phyloP scores from a whole-genome alignment of 2,888 invertebrate species.

The Belgica antarctica region DNA sequence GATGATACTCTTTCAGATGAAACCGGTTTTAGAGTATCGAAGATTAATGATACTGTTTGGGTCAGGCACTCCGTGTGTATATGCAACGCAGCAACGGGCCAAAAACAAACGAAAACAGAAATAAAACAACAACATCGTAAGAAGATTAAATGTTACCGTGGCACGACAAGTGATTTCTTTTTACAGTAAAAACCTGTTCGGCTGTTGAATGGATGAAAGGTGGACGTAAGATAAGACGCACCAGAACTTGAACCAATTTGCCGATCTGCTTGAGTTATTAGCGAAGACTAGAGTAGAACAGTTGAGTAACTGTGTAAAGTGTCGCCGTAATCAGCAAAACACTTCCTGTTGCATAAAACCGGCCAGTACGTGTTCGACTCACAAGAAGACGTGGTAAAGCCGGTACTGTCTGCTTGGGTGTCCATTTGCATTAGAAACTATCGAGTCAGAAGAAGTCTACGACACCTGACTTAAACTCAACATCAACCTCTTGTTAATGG shows the following conservation, averaged over 20 bases:
- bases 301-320: background rate
- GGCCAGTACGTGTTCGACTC: too few relatives aligned
- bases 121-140: background rate
- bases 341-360: background rate
- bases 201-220: background rate
- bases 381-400: background rate
- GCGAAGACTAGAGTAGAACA: background rate
- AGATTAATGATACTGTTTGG: constrained; percentile 1
- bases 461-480: too few relatives aligned
- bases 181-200: background rate
- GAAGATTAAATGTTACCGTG: background rate
- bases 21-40: constrained; percentile 3
- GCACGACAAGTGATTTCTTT: constrained; percentile 25
- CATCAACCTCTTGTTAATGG: too few relatives aligned
- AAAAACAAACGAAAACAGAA: background rate
- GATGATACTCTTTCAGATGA: background rate
- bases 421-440: too few relatives aligned
- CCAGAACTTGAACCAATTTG: background rate
- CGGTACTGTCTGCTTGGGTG: background rate
- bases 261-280: background rate
- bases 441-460: too few relatives aligned
- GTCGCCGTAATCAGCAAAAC: background rate
- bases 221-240: background rate
- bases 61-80: background rate
- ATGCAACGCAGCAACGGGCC: constrained; percentile 10